These are phyloP conservation scores for Carcharodon carcharias DNA, from an alignment of 2,797 vertebrate genomes.

Conservation along the genomic window DNA sequence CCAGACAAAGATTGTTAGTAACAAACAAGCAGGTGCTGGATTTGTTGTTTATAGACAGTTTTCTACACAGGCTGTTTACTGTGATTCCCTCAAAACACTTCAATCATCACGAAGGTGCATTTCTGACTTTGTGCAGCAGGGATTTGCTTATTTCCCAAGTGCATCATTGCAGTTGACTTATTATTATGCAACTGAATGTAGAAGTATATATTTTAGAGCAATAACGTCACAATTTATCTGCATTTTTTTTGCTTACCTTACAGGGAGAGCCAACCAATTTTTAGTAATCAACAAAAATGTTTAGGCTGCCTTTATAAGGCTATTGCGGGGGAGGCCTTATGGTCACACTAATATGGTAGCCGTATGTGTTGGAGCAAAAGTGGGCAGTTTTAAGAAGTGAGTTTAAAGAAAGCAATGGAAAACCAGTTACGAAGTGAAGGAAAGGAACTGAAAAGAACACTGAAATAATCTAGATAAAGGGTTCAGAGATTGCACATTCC, in stretches of 20 bases:
- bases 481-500: neutral
- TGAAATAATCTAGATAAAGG: neutral
- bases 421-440: neutral
- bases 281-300: neutral
- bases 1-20: neutral
- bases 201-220: neutral
- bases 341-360: neutral
- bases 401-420: neutral
- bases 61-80: conserved; percentile 6
- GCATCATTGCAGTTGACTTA: conserved; percentile 2
- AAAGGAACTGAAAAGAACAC: neutral
- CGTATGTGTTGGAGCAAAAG: neutral
- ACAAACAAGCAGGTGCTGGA: neutral
- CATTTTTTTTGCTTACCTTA: neutral
- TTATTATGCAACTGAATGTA: conserved; percentile 18
- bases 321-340: neutral
- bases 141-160: conserved; percentile 29
- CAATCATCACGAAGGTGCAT: neutral
- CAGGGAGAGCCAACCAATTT: neutral
- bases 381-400: neutral
- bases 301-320: neutral
- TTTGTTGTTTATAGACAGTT: neutral
- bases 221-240: neutral
- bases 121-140: conserved; percentile 15
- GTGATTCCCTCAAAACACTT: conserved; percentile 31